Evolutionary conservation across 2,888 invertebrate genomes (phyloP), one percentile per base, ranked within the genome.

Genomic region (Philereme vetulata): DNA sequence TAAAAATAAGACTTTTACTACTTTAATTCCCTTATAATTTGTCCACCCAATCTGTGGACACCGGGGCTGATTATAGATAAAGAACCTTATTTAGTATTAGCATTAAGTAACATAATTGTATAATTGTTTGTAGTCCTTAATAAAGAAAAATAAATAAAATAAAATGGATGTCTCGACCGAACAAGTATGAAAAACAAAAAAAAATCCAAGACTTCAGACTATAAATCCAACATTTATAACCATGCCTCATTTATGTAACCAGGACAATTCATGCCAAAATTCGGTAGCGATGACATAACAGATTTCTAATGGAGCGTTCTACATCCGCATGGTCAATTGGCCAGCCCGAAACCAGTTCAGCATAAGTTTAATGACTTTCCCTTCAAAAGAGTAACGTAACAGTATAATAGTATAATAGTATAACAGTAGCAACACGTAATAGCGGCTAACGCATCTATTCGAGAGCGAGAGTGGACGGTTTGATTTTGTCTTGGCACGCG

Each of bases 401-500:
- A 78, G 52, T 44, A 36, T 50, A 49, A 46, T 44, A 52, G 50
- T 78, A 76, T 72, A 62, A 62, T 44, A 52, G 50, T 78, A 76
- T 72, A 62, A 62, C 55, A 49, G 62, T 56, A 47, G 79, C 84
- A 84, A 80, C 77, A 78, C 76, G 85, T 83, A 81, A 75, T 72
- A 46, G 53, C 72, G 62, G 76, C 77, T 78, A 85, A 83, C 84
- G 70, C 72, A 72, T 67, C 67, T 78, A 79, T 81, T 69, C 68
- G 82, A 86, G 82, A 89, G 84, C 80, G 88, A 88, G 89, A 90
- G 88, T 88, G 82, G 81, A 77, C 77, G 80, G 81, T 85, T 86
- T 85, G 85, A 87, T 89, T 88, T 83, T 80, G 84, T 85, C 79
- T 80, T 80, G 81, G 81, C 90, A 89, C 88, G 87, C 88, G 79